Evolutionary conservation across 2,888 invertebrate species (phyloP), one percentile per base, ranked within the genome.

Genomic region (Iphiclides podalirius): DNA sequence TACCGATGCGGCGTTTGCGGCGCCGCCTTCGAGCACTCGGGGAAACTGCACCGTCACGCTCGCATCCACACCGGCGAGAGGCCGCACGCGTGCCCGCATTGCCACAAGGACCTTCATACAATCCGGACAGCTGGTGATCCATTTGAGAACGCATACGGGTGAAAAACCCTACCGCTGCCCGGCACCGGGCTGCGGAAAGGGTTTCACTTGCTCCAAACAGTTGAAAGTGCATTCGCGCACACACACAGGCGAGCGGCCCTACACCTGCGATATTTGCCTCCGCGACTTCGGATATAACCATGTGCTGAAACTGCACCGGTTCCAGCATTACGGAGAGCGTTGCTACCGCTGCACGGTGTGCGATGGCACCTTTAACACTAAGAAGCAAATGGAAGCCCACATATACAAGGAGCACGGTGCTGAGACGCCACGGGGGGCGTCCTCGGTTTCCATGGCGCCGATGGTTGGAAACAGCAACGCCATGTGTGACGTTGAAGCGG

Each of bases 301-400:
- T 74, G 96, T 97, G 2, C 84, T 96, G 52, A 96, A 96, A 77
- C 83, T 96, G 46, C 97, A 97, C 74, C 93, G 95, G 57, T 96
- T 96, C 26, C 95, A 96, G 61, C 97, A 97, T 77, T 96, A 95
- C 64, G 96, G 96, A 0, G 95, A 96, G 72, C 96, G 96, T 67
- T 96, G 96, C 53, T 96, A 97, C 85, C 96, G 96, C 66, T 97
- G 97, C 77, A 96, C 96, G 1, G 94, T 96, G 15, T 97, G 97
- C 78, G 95, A 96, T 66, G 95, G 95, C 63, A 96, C 96, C 0
- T 97, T 97, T 71, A 95, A 94, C 65, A 96, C 95, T 16, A 96
- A 96, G 78, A 96, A 96, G 72, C 94, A 94, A 60, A 95, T 97
- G 94, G 96, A 96, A 73, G 92, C 94, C 11, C 96, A 97, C 77